Percentiles rank a stretch among this genome's conserved stretches.
Evolutionary conservation across 2,888 invertebrate genomes (phyloP).

Genomic region (Xestia c-nigrum): DNA sequence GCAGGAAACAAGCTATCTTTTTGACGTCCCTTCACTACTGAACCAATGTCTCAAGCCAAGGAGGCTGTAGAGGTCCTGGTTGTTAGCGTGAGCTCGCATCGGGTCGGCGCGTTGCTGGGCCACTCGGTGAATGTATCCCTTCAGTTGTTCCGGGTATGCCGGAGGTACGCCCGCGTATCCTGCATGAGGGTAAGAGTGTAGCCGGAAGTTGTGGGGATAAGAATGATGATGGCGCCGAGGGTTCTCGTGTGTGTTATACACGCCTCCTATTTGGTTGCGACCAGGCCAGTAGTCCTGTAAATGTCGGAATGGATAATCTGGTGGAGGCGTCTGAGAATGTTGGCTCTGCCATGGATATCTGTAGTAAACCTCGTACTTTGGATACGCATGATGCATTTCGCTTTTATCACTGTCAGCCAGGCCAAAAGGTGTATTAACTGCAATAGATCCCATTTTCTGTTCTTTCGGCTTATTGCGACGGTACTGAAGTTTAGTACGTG

Average conservation of each 20-base stretch:
- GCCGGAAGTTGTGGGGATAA: constrained; percentile 83
- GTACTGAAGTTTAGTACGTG: constrained; percentile 86
- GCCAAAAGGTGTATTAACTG: constrained; percentile 63
- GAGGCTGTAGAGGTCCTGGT: constrained; percentile 86
- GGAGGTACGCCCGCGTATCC: constrained; percentile 75
- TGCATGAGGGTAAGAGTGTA: constrained; percentile 77
- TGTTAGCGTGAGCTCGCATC: constrained; percentile 76
- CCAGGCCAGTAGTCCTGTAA: constrained; percentile 88
- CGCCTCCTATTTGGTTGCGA: constrained; percentile 81
- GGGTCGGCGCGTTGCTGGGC: constrained; percentile 78
- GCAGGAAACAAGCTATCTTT: constrained; percentile 84
- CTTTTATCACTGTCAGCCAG: constrained; percentile 63
- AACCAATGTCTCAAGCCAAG: constrained; percentile 88
- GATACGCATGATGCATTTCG: constrained; percentile 65
- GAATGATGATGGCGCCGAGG: constrained; percentile 87
- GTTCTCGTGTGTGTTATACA: constrained; percentile 85
- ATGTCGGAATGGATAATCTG: constrained; percentile 86
- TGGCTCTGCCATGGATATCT: constrained; percentile 86
- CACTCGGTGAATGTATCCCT: constrained; percentile 79
- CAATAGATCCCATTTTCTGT: constrained; percentile 68
- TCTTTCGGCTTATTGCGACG: constrained; percentile 83
- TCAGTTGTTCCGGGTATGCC: constrained; percentile 77
- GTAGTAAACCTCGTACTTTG: constrained; percentile 79
- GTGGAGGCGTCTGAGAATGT: constrained; percentile 82
- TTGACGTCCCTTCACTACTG: constrained; percentile 86